Evolutionary conservation across 2,113 vertebrate genomes (phyloP).

Genomic region (Leptocoma aspasia): DNA sequence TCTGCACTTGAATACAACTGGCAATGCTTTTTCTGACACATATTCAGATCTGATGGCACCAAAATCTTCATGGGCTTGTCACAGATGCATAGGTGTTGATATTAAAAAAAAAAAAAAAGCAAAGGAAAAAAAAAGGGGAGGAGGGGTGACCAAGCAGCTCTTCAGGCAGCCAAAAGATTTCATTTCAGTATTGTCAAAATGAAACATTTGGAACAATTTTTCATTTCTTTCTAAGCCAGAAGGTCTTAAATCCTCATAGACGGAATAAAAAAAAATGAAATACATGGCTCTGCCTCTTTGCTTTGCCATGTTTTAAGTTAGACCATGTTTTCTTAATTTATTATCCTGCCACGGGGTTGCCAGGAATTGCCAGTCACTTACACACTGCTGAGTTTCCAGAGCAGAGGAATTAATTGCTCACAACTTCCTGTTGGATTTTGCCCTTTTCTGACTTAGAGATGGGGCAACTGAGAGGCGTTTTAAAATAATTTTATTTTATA

Average conservation of each 20-base stretch:
- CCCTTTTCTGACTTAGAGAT: too few relatives aligned
- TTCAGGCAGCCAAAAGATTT: not conserved
- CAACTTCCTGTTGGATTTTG: not conserved
- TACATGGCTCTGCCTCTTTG: not conserved
- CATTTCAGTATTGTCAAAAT: not conserved
- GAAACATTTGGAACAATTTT: not conserved
- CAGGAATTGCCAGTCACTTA: not conserved
- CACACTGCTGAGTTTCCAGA: not conserved
- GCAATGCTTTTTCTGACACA: not conserved
- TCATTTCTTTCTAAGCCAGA: not conserved
- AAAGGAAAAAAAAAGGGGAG: rapidly evolving
- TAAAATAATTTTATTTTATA: too few relatives aligned
- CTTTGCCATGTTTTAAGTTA: not conserved
- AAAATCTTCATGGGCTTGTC: not conserved
- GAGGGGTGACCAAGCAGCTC: not conserved
- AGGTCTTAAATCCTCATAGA: not conserved
- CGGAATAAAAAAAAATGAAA: not conserved
- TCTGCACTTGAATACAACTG: not conserved
- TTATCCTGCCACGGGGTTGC: not conserved
- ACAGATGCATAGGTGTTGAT: not conserved
- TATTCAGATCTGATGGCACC: not conserved
- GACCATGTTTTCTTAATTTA: not conserved
- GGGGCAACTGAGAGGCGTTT: too few relatives aligned
- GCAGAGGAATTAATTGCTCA: not conserved
- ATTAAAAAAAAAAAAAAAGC: too few relatives aligned